Conservation (phyloP, 1,140 invertebrate species). For the Drosophila ananassae region DNA sequence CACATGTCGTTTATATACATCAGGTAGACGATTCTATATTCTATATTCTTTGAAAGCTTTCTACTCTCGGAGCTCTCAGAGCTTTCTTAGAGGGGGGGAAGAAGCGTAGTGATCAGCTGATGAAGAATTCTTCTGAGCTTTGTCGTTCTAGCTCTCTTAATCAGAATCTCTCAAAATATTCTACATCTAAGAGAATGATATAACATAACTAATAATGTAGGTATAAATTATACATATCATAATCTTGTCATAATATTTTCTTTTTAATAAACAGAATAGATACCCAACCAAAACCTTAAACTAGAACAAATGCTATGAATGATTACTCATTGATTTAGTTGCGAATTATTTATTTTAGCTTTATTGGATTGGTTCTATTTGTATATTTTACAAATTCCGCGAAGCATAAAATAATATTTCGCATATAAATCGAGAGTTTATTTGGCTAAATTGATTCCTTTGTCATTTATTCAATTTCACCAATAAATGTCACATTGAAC, state of each 20-base stretch:
- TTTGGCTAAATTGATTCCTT: neutral
- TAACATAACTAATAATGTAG: too few species aligned
- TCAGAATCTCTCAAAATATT: neutral
- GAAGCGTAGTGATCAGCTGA: conserved; percentile 5
- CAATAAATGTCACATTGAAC: neutral
- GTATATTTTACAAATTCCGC: neutral
- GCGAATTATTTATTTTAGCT: neutral
- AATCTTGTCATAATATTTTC: too few species aligned
- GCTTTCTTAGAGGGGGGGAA: neutral
- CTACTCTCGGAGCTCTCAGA: neutral
- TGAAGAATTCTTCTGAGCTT: neutral
- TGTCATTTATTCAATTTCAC: neutral
- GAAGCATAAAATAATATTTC: neutral
- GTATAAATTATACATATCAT: neutral
- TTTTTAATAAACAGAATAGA: too few species aligned
- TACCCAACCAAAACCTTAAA: too few species aligned
- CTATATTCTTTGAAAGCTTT: conserved; percentile 14
- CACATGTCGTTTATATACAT: conserved; percentile 29
- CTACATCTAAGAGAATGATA: too few species aligned
- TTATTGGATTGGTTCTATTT: neutral
- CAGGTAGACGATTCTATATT: neutral
- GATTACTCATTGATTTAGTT: too few species aligned
- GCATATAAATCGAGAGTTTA: neutral
- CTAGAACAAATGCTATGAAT: too few species aligned
- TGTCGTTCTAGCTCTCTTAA: neutral